Percentiles rank a stretch among this genome's conserved stretches.
These are phyloP conservation scores for Lepidotrigona ventralis DNA, from an alignment of 1,140 invertebrate species.

Conservation along the genomic window DNA sequence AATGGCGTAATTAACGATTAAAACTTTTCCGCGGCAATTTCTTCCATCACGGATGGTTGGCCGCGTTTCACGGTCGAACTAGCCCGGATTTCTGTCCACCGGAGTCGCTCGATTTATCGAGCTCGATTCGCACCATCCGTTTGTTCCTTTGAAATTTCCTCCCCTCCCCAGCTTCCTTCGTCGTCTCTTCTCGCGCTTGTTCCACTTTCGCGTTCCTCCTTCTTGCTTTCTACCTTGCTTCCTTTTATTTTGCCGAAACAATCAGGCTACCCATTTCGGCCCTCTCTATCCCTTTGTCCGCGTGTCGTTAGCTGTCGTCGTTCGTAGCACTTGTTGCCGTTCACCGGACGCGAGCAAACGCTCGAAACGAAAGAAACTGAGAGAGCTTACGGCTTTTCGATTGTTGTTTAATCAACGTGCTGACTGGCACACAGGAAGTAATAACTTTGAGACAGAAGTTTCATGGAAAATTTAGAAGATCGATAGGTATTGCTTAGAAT, in stretches of 20 bases:
- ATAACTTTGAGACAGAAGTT: no score
- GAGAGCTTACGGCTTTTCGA: neutral
- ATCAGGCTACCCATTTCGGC: neutral
- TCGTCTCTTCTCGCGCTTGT: neutral
- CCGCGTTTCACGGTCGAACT: conserved; percentile 54
- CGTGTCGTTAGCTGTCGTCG: conserved; percentile 14
- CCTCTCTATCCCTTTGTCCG: neutral
- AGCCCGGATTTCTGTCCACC: conserved; percentile 48
- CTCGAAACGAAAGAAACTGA: neutral
- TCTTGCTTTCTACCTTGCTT: neutral
- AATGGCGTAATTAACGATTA: conserved; percentile 67
- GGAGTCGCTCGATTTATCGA: conserved; percentile 39
- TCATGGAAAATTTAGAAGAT: no score
- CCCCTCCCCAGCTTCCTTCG: no score
- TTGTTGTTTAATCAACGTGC: neutral
- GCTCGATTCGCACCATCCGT: neutral
- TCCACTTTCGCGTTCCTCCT: neutral
- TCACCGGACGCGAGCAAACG: neutral
- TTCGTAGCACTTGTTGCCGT: conserved; percentile 35
- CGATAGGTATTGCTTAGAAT: no score
- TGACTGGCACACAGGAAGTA: no score
- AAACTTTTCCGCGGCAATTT: conserved; percentile 64
- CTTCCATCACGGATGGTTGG: conserved; percentile 63
- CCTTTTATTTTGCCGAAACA: neutral
- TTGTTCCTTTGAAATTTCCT: neutral